Base-by-base conservation (phyloP, 2,888 invertebrate genomes). In the Dermolepida albohirtum region DNA sequence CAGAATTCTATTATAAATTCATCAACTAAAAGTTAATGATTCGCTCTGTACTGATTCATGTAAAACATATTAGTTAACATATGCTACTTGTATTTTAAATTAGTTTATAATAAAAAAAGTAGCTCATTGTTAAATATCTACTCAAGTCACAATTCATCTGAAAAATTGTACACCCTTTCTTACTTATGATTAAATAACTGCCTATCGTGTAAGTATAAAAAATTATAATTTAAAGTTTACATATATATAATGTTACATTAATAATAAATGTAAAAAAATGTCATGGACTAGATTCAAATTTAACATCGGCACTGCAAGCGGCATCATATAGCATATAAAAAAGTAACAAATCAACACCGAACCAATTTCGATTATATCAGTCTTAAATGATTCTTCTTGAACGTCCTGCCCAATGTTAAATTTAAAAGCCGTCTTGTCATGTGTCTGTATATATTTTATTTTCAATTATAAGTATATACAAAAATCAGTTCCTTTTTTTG, bases 171-270 rank as follows among this genome's bases (percentile, higher is more conserved):
- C 47, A 62, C 59, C 47, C 47, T 47, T 62, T 62, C 47, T 34
- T 47, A 47, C 29, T 34, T 16, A 12, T 47, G 59, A 62, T 62
- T 62, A 62, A 16, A 62, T 39, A 62, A 47, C 59, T 34, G 47
- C 34, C 29, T 62, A 49, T 49, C 34, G 17, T 62, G 47, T 27
- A 57, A 57, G 57, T 62, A 62, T 62, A 27, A 62, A 62, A 57
- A 47, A 62, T 47, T 62, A 62, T 62, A 62, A 47, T 62, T 62
- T 62, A 49, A 62, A 47, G 44, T 44, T 62, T 47, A 62, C 47
- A 62, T 62, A 34, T 62, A 62, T 49, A 62, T 34, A 6, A 16
- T 43, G 12, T 17, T 47, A 47, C 16, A 62, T 49, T 47, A 62
- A 49, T 47, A 62, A 47, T 47, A 62, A 59, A 44, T 62, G 14